Evolutionary conservation across 1,140 invertebrate genomes (phyloP).

Genomic region (Whitmania pigra): DNA sequence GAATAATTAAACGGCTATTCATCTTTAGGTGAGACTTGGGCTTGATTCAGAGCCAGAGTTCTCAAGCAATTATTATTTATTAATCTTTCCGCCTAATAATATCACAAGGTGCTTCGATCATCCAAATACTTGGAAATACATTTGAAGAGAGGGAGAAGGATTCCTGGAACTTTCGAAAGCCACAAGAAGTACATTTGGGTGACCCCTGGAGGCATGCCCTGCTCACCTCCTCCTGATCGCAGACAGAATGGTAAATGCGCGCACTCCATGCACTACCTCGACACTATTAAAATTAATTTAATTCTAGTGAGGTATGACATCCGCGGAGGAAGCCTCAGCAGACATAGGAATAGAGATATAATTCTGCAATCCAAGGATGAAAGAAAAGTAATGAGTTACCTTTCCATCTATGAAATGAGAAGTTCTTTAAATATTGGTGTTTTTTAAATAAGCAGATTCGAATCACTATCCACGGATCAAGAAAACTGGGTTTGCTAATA

Average conservation of each 20-base stretch:
- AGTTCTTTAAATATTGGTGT: too few relatives aligned
- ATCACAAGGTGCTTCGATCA: conserved; percentile 71
- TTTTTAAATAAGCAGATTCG: conserved; percentile 34
- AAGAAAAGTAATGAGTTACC: not conserved
- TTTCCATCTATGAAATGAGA: not conserved
- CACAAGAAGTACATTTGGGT: conserved; percentile 81
- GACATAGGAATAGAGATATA: conserved; percentile 3
- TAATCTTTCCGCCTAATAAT: not conserved
- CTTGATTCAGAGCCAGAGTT: too few relatives aligned
- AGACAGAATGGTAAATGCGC: too few relatives aligned
- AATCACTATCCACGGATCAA: conserved; percentile 64
- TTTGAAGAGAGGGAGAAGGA: conserved; percentile 68
- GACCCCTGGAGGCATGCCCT: conserved; percentile 69
- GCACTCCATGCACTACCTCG: too few relatives aligned
- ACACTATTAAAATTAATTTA: too few relatives aligned
- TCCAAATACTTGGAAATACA: conserved; percentile 72
- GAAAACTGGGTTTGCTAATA: conserved; percentile 82
- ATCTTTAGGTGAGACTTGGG: too few relatives aligned
- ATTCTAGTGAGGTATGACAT: too few relatives aligned
- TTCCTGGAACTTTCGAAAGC: conserved; percentile 49
- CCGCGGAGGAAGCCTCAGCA: conserved; percentile 32
- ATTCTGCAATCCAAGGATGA: not conserved
- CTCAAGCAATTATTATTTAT: too few relatives aligned
- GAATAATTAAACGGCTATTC: too few relatives aligned
- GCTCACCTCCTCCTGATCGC: conserved; percentile 61